These are phyloP conservation scores for Sphenopsis melanotis DNA, from an alignment of 2,797 vertebrate species.

Conservation along the genomic window DNA sequence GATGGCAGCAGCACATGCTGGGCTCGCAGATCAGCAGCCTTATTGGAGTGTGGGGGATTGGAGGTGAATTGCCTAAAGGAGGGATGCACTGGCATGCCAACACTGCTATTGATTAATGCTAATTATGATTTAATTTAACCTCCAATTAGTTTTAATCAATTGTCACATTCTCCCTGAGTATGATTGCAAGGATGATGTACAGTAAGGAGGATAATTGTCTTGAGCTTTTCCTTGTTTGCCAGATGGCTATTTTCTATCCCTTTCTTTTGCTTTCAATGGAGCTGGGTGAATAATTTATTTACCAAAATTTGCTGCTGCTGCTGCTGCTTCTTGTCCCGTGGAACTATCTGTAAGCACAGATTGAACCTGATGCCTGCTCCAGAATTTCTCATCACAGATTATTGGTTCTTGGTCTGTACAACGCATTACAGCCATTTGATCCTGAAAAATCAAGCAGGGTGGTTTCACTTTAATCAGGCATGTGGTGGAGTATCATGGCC, in stretches of 20 bases:
- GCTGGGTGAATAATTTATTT: slow-evolving; percentile 44
- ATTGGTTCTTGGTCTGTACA: not conserved
- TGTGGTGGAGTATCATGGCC: not conserved
- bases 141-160: slow-evolving; percentile 71
- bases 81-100: slow-evolving; percentile 17
- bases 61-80: slow-evolving; percentile 62
- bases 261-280: slow-evolving; percentile 39
- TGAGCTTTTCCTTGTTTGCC: slow-evolving; percentile 33
- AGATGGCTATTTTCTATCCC: slow-evolving; percentile 14
- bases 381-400: slow-evolving; percentile 11
- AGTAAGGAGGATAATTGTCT: slow-evolving; percentile 36
- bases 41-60: slow-evolving; percentile 58
- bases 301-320: not conserved
- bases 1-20: slow-evolving; percentile 32
- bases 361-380: not conserved
- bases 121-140: slow-evolving; percentile 70
- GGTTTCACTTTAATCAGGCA: slow-evolving; percentile 28
- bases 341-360: not conserved
- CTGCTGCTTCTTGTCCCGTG: not conserved
- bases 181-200: not conserved
- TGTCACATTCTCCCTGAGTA: slow-evolving; percentile 44
- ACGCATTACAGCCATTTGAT: not conserved
- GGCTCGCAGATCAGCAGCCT: slow-evolving; percentile 45
- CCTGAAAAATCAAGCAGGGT: not conserved
- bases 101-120: slow-evolving; percentile 67